Evolutionary conservation across 2,797 vertebrate genomes (phyloP).

Genomic region (Brachyalestes nurse): DNA sequence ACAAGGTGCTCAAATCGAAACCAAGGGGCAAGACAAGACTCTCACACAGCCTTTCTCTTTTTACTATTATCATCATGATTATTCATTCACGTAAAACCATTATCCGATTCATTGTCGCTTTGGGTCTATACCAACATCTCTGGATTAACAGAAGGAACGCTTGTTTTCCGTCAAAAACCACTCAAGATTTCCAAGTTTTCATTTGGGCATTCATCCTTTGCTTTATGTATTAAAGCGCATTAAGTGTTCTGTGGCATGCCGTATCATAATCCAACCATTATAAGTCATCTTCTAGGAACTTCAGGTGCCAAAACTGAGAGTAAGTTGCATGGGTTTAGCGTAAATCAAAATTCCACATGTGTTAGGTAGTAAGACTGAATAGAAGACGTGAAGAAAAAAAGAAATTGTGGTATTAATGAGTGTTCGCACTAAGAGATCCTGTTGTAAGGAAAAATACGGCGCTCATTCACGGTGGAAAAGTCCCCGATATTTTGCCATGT

Average conservation of each 20-base stretch:
- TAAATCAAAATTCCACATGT: background rate
- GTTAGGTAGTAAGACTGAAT: background rate
- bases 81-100: background rate
- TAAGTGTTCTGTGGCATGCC: slow-evolving; percentile 27
- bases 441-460: slow-evolving; percentile 12
- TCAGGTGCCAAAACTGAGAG: slow-evolving; percentile 1
- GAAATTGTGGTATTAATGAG: slow-evolving; percentile 7
- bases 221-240: slow-evolving; percentile 5
- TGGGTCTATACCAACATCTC: slow-evolving; percentile 14
- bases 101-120: background rate
- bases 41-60: slow-evolving; percentile 22
- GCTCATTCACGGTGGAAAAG: slow-evolving; percentile 13
- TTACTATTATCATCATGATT: background rate
- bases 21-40: slow-evolving; percentile 21
- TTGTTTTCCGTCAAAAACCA: slow-evolving; percentile 33
- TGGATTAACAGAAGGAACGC: slow-evolving; percentile 2
- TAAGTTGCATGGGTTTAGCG: slow-evolving; percentile 3
- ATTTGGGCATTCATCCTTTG: background rate
- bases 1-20: slow-evolving; percentile 35
- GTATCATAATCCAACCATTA: slow-evolving; percentile 15
- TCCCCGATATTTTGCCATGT: slow-evolving; percentile 21
- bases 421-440: background rate
- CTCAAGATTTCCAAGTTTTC: slow-evolving; percentile 18
- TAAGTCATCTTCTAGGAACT: background rate
- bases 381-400: background rate